Evolutionary conservation across 2,888 invertebrate species (phyloP).

Genomic region (Malthinus seriepunctatus): DNA sequence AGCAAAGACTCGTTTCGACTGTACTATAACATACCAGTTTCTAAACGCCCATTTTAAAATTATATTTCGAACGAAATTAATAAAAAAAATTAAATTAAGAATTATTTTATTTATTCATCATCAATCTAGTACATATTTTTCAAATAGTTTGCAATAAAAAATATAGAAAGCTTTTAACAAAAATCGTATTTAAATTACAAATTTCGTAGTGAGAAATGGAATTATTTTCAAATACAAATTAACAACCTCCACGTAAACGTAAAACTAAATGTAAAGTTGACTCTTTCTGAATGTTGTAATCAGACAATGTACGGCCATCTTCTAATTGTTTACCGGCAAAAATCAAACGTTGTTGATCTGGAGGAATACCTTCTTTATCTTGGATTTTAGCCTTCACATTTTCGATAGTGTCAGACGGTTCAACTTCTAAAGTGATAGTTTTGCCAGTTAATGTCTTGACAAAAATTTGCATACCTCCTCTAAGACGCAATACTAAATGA

Average conservation of each 20-base stretch:
- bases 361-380: slow-evolving; percentile 88
- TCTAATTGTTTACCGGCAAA: slow-evolving; percentile 82
- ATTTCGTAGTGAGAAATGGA: neutral
- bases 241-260: slow-evolving; percentile 63
- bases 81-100: neutral
- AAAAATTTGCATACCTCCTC: slow-evolving; percentile 64
- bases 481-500: slow-evolving; percentile 83
- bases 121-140: slow-evolving; percentile 6
- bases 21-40: too few relatives aligned
- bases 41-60: too few relatives aligned
- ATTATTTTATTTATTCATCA: neutral
- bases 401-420: slow-evolving; percentile 62
- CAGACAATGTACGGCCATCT: slow-evolving; percentile 52
- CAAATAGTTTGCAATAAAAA: slow-evolving; percentile 1
- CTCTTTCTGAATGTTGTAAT: slow-evolving; percentile 91
- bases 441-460: slow-evolving; percentile 61
- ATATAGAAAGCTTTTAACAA: neutral
- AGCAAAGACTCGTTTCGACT: too few relatives aligned
- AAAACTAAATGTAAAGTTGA: slow-evolving; percentile 91
- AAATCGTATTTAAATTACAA: neutral
- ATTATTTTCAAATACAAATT: slow-evolving; percentile 9
- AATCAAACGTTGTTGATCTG: slow-evolving; percentile 85
- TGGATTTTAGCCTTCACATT: slow-evolving; percentile 74
- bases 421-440: slow-evolving; percentile 58
- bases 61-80: too few relatives aligned